phyloP scores from a whole-genome alignment of 1,140 invertebrate species.

The Heliconius eleuchia region DNA sequence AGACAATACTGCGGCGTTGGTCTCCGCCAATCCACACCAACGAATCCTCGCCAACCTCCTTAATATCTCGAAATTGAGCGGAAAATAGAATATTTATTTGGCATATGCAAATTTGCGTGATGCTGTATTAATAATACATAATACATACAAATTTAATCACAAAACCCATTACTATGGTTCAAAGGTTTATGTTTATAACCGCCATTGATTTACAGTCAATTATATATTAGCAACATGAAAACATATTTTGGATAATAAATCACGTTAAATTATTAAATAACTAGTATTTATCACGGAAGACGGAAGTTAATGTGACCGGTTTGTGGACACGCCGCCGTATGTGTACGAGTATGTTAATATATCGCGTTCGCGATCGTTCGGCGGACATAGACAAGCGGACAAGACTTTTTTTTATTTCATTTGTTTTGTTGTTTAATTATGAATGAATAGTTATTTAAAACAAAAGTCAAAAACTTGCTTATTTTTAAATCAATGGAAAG shows the following conservation, averaged over 20 bases:
- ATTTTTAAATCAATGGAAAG: too few relatives aligned
- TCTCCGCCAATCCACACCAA: too few relatives aligned
- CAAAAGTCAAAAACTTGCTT: background rate
- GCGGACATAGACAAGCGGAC: constrained; percentile 24
- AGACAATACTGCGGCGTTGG: too few relatives aligned
- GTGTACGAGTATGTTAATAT: constrained; percentile 44
- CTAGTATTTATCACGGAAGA: constrained; percentile 53
- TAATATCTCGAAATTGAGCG: too few relatives aligned
- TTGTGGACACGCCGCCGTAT: constrained; percentile 39
- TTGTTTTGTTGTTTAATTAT: background rate
- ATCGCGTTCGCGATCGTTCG: constrained; percentile 22
- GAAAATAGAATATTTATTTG: too few relatives aligned
- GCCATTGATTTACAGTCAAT: background rate
- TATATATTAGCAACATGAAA: background rate
- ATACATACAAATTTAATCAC: too few relatives aligned
- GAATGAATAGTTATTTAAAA: background rate
- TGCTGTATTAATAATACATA: too few relatives aligned
- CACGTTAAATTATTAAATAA: constrained; percentile 43
- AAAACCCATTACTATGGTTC: too few relatives aligned
- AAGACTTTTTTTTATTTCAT: constrained; percentile 5
- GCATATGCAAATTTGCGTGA: too few relatives aligned
- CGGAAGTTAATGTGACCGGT: constrained; percentile 62
- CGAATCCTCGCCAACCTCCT: too few relatives aligned
- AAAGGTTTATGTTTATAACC: too few relatives aligned
- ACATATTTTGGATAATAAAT: constrained; percentile 26